Percentiles rank a stretch among this genome's conserved stretches.
Conservation (phyloP, 2,113 vertebrate species). For the Oryzias curvinotus region DNA sequence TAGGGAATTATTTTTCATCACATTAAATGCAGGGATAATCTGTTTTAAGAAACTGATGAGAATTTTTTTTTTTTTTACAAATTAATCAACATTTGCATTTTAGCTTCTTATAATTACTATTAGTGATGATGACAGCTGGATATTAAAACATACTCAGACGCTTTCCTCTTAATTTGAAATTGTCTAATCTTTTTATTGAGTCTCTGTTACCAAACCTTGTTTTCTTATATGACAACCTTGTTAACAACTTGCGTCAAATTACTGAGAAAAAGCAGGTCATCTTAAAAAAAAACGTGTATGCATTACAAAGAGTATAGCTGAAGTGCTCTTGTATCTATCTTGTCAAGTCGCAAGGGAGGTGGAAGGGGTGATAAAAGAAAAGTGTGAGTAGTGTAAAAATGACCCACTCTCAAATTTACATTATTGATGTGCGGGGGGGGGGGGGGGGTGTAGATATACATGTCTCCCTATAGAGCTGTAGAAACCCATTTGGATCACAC, state of each 20-base stretch:
- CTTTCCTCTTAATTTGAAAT: not conserved
- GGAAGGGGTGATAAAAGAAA: not conserved
- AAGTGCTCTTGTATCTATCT: not conserved
- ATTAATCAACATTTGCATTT: no score
- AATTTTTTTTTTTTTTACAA: no score
- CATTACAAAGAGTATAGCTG: constrained; percentile 16
- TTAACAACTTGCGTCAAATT: not conserved
- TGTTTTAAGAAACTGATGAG: no score
- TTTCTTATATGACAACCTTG: not conserved
- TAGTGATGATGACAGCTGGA: no score
- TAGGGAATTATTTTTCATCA: no score
- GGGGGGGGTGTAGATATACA: constrained; percentile 28
- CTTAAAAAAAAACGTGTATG: constrained; percentile 8
- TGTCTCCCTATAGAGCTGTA: constrained; percentile 28
- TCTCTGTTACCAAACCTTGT: no score
- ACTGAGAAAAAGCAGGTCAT: constrained; percentile 9
- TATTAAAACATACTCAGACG: not conserved
- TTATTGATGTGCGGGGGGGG: constrained; percentile 32
- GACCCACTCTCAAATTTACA: constrained; percentile 21
- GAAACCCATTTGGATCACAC: constrained; percentile 39
- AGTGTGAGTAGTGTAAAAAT: constrained; percentile 31
- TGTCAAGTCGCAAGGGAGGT: constrained; percentile 13
- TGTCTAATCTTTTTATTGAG: no score
- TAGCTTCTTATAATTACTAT: no score
- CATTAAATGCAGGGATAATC: no score